phyloP scores from a whole-genome alignment of 2,888 invertebrate species.

The Tetropium fuscum region DNA sequence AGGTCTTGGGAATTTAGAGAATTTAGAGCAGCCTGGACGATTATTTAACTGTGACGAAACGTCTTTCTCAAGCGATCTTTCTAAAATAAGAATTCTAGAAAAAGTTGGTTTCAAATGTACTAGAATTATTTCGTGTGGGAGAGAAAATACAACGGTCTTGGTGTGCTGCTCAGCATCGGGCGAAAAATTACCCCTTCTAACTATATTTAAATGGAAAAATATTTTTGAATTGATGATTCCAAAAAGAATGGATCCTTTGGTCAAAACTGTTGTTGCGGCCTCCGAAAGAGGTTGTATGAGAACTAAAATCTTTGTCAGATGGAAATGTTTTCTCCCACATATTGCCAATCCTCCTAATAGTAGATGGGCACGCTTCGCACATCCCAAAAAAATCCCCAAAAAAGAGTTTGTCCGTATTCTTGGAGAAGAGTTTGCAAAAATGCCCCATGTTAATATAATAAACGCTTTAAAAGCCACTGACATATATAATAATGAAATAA shows the following conservation, averaged over 20 bases:
- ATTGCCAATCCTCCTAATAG: conserved; percentile 7
- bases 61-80: background rate
- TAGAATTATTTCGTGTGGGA: background rate
- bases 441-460: too few species aligned
- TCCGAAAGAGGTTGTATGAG: conserved; percentile 5
- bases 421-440: too few species aligned
- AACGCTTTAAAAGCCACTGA: too few species aligned
- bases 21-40: too few species aligned
- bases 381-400: too few species aligned
- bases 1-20: too few species aligned
- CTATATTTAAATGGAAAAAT: conserved; percentile 30
- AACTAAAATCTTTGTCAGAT: background rate
- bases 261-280: conserved; percentile 1
- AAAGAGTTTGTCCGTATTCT: too few species aligned
- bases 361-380: background rate
- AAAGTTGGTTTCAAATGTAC: too few species aligned
- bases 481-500: too few species aligned
- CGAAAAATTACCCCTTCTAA: conserved; percentile 15
- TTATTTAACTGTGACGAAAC: background rate
- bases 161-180: background rate
- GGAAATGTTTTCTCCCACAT: conserved; percentile 3
- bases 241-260: conserved; percentile 4
- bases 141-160: background rate
- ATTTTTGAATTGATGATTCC: conserved; percentile 23
- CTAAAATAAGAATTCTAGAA: too few species aligned